Base-by-base conservation (phyloP, 2,797 vertebrate species). In the Petrocephalus sullivani region DNA sequence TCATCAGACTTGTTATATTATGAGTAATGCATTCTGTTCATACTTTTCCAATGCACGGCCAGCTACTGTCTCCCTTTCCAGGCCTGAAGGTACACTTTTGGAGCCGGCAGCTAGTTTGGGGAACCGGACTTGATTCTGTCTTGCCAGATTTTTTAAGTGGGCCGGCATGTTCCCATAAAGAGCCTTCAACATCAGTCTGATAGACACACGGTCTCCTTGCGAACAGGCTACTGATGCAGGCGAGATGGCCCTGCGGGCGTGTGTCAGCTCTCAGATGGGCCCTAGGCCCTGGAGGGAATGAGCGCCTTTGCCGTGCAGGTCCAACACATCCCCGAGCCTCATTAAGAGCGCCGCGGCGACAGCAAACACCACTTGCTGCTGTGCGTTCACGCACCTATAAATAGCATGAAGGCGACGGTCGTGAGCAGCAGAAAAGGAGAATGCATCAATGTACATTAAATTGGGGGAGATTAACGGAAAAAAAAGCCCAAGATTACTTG, bases 41-140 rank as follows among this genome's bases (percentile, higher is more conserved):
- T 33, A 14, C 10, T 57, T 86, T 12, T 28, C 9, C 61, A 41
- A 0, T 75, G 61, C 5, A 21, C 2, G 58, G 4, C 33, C 37
- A 56, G 12, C 33, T 53, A 60, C 33, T 0, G 19, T 60, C 2
- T 64, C n/a, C 81, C 21, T 33, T 21, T 49, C 9, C 23, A n/a
- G 87, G 54, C n/a, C 51, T 21, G 71, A 51, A 49, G 37, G 71
- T 57, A 51, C 51, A 58, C 51, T 33, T 87, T n/a, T 37, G 57
- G 21, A 82, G 16, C 67, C 64, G 67, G 49, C 87, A 87, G 51
- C 46, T 86, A 87, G 87, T 88, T 81, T 51, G 88, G 58, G 19
- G 23, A 87, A 61, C 56, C 37, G 12, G 60, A 56, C 60, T 49
- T 19, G 85, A 64, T 33, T 71, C 57, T 87, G 71, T 51, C 87